These are phyloP conservation scores for Phainopepla nitens DNA, from an alignment of 2,113 vertebrate species.

Conservation along the genomic window DNA sequence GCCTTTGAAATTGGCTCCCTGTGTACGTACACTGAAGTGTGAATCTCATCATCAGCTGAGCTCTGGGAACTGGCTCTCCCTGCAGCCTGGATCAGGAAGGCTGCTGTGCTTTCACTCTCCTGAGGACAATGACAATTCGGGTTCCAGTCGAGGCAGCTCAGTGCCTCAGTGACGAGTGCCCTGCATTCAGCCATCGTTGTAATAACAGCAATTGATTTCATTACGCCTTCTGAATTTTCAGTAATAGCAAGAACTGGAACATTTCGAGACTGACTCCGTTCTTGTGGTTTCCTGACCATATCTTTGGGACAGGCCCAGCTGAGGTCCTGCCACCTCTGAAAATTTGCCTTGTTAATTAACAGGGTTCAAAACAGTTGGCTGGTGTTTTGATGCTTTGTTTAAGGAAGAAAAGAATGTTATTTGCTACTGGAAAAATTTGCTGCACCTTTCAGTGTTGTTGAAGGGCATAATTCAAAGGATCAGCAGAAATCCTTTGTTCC, in stretches of 20 bases:
- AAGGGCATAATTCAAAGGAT: not conserved
- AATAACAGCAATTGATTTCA: not conserved
- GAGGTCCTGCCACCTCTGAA: not conserved
- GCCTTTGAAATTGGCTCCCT: conserved; percentile 49
- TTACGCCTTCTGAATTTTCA: not conserved
- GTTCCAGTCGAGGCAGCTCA: not conserved
- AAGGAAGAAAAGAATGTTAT: not conserved
- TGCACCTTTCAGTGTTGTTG: not conserved
- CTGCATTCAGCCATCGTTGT: not conserved
- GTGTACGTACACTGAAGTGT: not conserved
- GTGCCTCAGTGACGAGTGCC: not conserved
- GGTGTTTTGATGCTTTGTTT: not conserved
- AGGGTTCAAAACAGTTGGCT: not conserved
- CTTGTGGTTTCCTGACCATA: not conserved
- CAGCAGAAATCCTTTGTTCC: not conserved
- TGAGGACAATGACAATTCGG: not conserved
- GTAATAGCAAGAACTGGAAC: not conserved
- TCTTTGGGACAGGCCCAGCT: not conserved
- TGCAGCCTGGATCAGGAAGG: not conserved
- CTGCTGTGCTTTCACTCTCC: not conserved
- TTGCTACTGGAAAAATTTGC: not conserved
- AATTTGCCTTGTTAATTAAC: not conserved
- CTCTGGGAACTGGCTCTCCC: not conserved
- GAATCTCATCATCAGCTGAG: conserved; percentile 12
- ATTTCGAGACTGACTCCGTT: not conserved